A percentile compares a stretch with the other conserved stretches of the same genome.
Conservation (phyloP, 2,113 vertebrate species). For the Axis porcinus region DNA sequence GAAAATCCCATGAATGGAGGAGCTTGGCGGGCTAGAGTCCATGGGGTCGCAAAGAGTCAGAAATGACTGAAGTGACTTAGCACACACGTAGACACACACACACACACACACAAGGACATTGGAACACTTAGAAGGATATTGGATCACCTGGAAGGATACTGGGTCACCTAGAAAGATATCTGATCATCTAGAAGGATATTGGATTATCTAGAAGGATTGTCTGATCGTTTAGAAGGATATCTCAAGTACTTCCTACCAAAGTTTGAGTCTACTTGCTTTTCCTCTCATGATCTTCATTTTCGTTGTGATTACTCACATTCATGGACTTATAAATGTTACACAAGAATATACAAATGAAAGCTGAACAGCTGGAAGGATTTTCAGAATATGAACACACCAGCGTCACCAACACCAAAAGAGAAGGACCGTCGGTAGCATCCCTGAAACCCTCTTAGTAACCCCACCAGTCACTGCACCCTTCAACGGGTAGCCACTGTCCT, state of each 20-base stretch:
- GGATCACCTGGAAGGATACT: neutral
- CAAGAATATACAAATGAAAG: neutral
- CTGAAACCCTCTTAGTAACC: neutral
- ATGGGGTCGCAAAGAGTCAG: accelerated
- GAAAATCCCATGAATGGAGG: neutral
- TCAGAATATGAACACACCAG: too few species aligned
- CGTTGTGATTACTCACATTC: neutral
- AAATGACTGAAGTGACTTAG: neutral
- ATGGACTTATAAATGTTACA: neutral
- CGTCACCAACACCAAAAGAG: neutral
- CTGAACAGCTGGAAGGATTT: neutral
- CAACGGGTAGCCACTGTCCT: accelerated
- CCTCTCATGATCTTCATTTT: neutral
- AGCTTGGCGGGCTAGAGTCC: accelerated
- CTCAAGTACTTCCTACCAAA: neutral
- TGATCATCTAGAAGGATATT: neutral
- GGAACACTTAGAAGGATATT: neutral
- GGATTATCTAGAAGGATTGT: neutral
- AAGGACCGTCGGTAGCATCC: too few species aligned
- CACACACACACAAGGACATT: neutral
- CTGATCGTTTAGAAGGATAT: neutral
- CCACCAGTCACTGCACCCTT: neutral
- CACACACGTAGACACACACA: accelerated
- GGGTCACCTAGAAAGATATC: neutral
- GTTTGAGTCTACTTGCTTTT: neutral